Evolutionary conservation across 2,113 vertebrate species (phyloP).

Genomic region (Calypte anna): DNA sequence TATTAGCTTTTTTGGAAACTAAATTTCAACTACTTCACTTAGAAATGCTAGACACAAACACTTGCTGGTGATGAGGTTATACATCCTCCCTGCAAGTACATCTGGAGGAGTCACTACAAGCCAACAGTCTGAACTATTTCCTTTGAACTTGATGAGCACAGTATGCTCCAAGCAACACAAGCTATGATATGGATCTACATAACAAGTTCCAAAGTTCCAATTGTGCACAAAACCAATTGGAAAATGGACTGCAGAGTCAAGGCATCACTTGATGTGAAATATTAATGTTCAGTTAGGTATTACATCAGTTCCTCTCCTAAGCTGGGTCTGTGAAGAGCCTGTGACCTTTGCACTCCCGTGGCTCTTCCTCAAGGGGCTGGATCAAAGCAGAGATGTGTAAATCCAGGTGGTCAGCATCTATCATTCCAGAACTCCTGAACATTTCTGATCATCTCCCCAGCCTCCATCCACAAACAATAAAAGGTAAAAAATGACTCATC

Average conservation of each 20-base stretch:
- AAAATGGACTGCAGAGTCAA: background rate
- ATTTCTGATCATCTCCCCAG: background rate
- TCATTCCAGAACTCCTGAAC: background rate
- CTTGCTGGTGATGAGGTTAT: background rate
- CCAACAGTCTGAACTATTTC: background rate
- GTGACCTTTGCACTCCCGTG: background rate
- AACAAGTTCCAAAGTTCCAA: background rate
- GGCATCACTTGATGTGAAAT: background rate
- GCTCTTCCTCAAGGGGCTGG: background rate
- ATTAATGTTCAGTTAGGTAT: background rate
- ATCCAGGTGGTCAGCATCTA: background rate
- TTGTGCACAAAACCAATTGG: rapidly evolving
- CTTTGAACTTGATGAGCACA: background rate
- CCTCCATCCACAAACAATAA: background rate
- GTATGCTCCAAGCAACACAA: background rate
- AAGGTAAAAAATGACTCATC: background rate
- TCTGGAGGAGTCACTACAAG: background rate
- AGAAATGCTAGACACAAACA: slow-evolving; percentile 23
- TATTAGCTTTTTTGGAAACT: background rate
- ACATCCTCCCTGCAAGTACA: background rate
- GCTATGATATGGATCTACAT: background rate
- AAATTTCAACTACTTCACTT: slow-evolving; percentile 1
- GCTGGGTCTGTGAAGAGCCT: background rate
- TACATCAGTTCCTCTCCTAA: background rate
- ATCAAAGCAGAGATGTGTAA: background rate